These are phyloP conservation scores for Bubo bubo DNA, from an alignment of 2,113 vertebrate species.

Conservation along the genomic window DNA sequence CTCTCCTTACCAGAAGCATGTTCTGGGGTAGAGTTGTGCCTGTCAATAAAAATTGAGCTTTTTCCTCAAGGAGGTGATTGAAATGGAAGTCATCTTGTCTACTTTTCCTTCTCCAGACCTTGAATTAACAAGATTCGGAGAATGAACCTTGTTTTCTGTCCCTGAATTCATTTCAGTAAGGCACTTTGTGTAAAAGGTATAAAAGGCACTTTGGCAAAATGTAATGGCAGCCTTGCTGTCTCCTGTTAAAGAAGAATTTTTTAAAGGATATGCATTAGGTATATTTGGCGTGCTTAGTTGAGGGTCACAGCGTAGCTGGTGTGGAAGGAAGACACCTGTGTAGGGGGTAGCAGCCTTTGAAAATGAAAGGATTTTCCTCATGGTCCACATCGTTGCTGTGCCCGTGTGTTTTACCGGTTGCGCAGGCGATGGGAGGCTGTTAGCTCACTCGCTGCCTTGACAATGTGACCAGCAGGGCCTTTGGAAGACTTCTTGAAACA, in stretches of 20 bases:
- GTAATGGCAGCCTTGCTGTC: neutral
- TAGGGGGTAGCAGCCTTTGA: neutral
- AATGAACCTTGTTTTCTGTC: neutral
- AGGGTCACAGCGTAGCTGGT: neutral
- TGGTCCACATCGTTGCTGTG: neutral
- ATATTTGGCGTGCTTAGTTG: neutral
- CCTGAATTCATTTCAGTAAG: neutral
- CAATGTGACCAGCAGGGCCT: conserved; percentile 70
- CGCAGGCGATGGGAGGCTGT: conserved; percentile 65
- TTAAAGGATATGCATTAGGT: neutral
- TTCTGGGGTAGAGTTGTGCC: neutral
- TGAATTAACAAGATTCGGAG: neutral
- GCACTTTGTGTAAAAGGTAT: neutral
- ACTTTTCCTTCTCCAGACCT: neutral
- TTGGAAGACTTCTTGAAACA: conserved; percentile 45
- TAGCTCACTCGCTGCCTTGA: conserved; percentile 78
- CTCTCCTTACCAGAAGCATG: neutral
- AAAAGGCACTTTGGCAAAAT: neutral
- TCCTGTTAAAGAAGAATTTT: neutral
- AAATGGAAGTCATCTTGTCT: neutral
- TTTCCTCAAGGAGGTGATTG: neutral
- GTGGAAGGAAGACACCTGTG: neutral
- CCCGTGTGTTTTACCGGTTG: neutral
- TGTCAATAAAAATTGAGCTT: neutral
- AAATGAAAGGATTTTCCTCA: neutral